Base-by-base conservation (phyloP, 2,113 vertebrate genomes). In the Corapipo altera region DNA sequence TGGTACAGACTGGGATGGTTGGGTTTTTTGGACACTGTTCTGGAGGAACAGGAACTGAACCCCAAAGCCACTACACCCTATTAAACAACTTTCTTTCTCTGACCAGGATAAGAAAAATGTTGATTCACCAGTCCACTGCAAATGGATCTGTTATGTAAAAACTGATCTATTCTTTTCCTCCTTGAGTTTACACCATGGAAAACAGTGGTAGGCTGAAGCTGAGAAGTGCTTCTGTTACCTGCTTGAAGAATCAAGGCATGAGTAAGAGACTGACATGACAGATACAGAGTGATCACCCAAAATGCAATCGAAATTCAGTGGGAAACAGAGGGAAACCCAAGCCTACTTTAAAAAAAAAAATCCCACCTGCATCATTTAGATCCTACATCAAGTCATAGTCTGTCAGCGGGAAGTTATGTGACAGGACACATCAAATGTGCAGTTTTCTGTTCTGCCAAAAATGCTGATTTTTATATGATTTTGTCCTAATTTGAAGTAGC, bases 41-140 rank as follows among this genome's bases (percentile, higher is more conserved):
- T 44, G 6, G 24, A 26, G 49, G 24, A 61, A 57, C 2, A 58
- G 30, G 5, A 85, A 12, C 16, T 15, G 24, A 78, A 52, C 5
- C 2, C 7, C 11, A 57, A 43, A 70, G 5, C 12, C 12, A 35
- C 8, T 17, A 18, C 7, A 35, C 0, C 0, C 2, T 16, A 24
- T 67, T 41, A 61, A 65, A 37, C 28, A 67, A 2, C 3, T 37
- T 67, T 26, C 4, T 65, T 67, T 51, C 23, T 35, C 54, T 67
- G 24, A 30, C 18, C 93, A 6, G 7, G 8, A 10, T 27, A 75
- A 65, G 9, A 87, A 75, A 85, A 62, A 23, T 24, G 5, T 3
- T 32, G 13, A 41, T 12, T 93, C 5, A 27, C 16, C 12, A 39
- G 20, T 15, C 12, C 33, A 59, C 27, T 72, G 39, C 3, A 74